Evolutionary conservation across 53 echinoderm and acorn worm species (phyloP), one percentile per base, ranked within the genome.

Genomic region (Stichopus horrens): DNA sequence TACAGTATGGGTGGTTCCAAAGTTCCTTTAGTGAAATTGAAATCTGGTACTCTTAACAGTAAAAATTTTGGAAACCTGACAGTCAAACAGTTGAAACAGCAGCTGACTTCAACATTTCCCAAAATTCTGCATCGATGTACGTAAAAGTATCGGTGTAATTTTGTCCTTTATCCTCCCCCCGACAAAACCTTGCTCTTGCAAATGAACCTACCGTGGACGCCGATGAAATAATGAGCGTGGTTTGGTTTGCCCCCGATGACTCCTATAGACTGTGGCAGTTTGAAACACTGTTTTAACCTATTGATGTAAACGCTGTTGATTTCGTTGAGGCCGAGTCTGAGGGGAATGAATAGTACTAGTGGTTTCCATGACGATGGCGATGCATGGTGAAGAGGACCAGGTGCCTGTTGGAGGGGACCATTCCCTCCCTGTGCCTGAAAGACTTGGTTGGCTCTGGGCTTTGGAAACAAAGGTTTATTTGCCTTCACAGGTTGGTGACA

Each of bases 191-290:
- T 37, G 37, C n/a, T 67, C n/a, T 67, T 67, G 68, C n/a, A n/a
- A 11, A 67, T 67, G 13, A 67, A 90, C 96, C 90, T 83, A 95
- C 97, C 92, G 20, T 92, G 66, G 86, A 92, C 96, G 37, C 97
- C 97, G 53, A 97, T 97, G 87, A 97, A 97, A 80, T 95, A 97
- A 74, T 97, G 97, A 2, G 97, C 97, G 75, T 97, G 97, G 86
- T 97, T 97, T 82, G 97, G 98, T 77, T 98, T 98, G 58, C 98
- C 98, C 63, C 98, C 98, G 68, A 98, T 98, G 6, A 98, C 95
- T 54, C 98, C 98, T 51, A 98, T 74, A 21, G 98, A 90, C 55
- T 98, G 98, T 23, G 80, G 89, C 55, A 98, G 59, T 59, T 87
- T 92, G 74, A 98, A 96, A 86, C 95, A 98, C 23, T 92, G 73